A percentile compares a stretch with the other conserved stretches of the same genome.
Evolutionary conservation across 2,797 vertebrate species (phyloP).

Genomic region (Sitta carolinensis): DNA sequence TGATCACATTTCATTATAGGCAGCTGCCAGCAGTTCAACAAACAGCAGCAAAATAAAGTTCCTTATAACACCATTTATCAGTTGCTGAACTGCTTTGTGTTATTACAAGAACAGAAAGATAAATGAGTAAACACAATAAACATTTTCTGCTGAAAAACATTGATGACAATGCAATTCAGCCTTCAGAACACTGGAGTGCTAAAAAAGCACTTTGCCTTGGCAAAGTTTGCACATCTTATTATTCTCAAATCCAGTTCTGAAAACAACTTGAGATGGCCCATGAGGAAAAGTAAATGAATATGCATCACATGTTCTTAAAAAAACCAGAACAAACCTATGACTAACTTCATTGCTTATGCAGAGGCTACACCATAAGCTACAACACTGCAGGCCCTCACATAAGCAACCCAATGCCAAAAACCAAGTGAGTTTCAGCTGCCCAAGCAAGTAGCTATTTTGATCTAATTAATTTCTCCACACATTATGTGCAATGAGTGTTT

Average conservation of each 20-base stretch:
- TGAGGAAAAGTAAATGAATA: neutral
- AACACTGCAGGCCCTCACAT: neutral
- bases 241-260: neutral
- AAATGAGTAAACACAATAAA: neutral
- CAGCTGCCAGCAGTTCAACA: rapidly evolving
- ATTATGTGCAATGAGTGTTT: neutral
- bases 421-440: neutral
- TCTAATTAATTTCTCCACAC: neutral
- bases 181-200: neutral
- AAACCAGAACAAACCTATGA: neutral
- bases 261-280: neutral
- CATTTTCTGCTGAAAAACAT: neutral
- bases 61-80: neutral
- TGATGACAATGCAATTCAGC: neutral
- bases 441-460: neutral
- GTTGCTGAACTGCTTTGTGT: neutral
- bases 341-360: neutral
- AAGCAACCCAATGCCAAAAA: neutral
- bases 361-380: neutral
- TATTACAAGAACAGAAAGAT: neutral
- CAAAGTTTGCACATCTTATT: neutral
- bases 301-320: neutral
- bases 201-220: neutral
- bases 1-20: neutral
- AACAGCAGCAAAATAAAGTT: neutral